Conservation (phyloP, 2,888 invertebrate genomes). For the Trachelus troglodyta region DNA sequence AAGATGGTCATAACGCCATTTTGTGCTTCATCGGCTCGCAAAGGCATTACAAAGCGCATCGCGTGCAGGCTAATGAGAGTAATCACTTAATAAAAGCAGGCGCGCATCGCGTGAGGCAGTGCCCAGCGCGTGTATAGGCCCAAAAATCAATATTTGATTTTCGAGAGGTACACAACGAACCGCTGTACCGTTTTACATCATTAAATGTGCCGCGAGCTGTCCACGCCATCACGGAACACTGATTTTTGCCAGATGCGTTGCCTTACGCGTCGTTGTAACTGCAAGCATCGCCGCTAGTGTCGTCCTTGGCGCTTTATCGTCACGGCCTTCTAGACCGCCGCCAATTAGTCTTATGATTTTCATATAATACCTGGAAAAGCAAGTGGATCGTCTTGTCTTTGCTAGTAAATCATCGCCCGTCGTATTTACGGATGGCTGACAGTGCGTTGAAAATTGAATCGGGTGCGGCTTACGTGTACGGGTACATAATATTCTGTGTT, state of each 20-base stretch:
- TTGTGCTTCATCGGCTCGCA: constrained; percentile 31
- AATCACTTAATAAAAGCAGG: constrained; percentile 65
- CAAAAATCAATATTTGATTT: constrained; percentile 62
- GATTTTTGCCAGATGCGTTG: not conserved
- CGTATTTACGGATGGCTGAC: not conserved
- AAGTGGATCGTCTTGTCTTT: not conserved
- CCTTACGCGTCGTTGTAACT: not conserved
- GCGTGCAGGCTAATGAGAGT: constrained; percentile 65
- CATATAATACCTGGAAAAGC: not conserved
- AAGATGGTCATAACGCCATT: constrained; percentile 33
- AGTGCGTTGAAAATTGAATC: not conserved
- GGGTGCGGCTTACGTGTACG: not conserved
- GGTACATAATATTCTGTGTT: not conserved
- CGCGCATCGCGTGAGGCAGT: constrained; percentile 52
- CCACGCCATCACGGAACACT: not conserved
- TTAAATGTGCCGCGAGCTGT: not conserved
- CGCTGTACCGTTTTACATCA: not conserved
- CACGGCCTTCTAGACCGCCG: not conserved
- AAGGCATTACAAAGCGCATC: constrained; percentile 55
- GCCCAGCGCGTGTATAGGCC: constrained; percentile 29
- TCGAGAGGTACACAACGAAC: constrained; percentile 23
- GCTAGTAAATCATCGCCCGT: not conserved
- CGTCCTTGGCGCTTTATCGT: not conserved
- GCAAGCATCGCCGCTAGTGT: not conserved
- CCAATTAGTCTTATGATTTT: not conserved